Percentiles rank a stretch among this genome's conserved stretches.
Evolutionary conservation across 2,888 invertebrate genomes (phyloP).

Genomic region (Pseudococcus viburni): DNA sequence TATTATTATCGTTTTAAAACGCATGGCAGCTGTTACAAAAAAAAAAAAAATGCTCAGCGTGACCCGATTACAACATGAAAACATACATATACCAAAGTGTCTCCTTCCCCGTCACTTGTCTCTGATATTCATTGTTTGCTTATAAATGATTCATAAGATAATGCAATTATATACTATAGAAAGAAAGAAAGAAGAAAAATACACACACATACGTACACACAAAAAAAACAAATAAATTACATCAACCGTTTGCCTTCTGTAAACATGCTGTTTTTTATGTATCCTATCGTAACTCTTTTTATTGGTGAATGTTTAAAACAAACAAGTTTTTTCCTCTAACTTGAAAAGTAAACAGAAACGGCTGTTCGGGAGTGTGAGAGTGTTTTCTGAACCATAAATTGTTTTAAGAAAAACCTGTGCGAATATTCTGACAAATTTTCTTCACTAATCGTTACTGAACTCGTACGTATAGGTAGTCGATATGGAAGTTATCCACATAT

Average conservation of each 20-base stretch:
- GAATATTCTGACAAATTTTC: constrained; percentile 30
- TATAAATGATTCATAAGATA: constrained; percentile 63
- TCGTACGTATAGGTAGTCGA: background rate
- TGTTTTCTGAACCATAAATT: constrained; percentile 51
- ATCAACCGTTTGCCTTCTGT: constrained; percentile 63
- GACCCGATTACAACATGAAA: constrained; percentile 60
- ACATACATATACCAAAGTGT: constrained; percentile 55
- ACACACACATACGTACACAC: background rate
- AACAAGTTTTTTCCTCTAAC: constrained; percentile 60
- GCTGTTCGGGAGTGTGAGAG: constrained; percentile 59
- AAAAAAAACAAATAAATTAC: constrained; percentile 62
- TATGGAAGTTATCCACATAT: background rate
- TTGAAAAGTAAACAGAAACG: constrained; percentile 61
- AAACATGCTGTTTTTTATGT: constrained; percentile 61
- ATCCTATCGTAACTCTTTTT: constrained; percentile 63
- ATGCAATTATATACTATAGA: constrained; percentile 59
- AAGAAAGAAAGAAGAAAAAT: constrained; percentile 29
- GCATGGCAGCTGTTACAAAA: constrained; percentile 53
- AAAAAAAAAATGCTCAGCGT: constrained; percentile 58
- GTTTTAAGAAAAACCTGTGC: constrained; percentile 16
- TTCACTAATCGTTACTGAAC: background rate
- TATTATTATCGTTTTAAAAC: constrained; percentile 57
- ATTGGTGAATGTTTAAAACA: constrained; percentile 62
- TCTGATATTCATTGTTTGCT: constrained; percentile 62
- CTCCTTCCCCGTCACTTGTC: constrained; percentile 62